Percentiles rank a stretch among this genome's conserved stretches.
phyloP scores from a whole-genome alignment of 2,797 vertebrate genomes.

The Amphiprion clarkii region DNA sequence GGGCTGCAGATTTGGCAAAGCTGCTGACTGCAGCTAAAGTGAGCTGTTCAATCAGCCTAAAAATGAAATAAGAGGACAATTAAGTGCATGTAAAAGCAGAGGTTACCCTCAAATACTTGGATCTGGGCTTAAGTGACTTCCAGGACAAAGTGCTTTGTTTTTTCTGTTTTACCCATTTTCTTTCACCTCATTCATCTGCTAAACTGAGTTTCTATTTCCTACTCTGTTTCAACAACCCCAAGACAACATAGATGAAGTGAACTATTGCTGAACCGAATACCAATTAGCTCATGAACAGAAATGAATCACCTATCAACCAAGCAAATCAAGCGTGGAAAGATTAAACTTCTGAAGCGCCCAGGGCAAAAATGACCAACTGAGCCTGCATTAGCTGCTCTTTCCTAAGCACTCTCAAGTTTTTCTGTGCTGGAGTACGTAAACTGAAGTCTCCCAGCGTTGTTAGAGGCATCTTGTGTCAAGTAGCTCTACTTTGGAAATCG shows the following conservation, averaged over 20 bases:
- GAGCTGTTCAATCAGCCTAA: constrained; percentile 20
- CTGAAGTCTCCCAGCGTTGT: neutral
- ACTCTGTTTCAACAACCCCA: neutral
- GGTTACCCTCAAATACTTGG: too few relatives aligned
- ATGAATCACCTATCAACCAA: constrained; percentile 23
- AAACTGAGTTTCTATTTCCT: constrained; percentile 6
- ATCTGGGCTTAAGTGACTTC: neutral
- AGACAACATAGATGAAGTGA: constrained; percentile 1
- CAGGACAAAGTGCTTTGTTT: neutral
- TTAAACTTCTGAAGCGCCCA: constrained; percentile 19
- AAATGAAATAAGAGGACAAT: neutral
- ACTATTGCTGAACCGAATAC: constrained; percentile 20
- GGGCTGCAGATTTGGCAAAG: constrained; percentile 6
- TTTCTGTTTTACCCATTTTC: neutral
- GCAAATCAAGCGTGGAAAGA: constrained; percentile 17
- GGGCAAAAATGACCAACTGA: neutral
- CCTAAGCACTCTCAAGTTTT: neutral
- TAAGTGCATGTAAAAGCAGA: too few relatives aligned
- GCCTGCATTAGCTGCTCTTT: neutral
- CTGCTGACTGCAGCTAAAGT: constrained; percentile 11
- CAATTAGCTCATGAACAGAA: constrained; percentile 26
- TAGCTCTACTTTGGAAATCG: too few relatives aligned
- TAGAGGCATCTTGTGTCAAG: too few relatives aligned
- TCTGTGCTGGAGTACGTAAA: neutral
- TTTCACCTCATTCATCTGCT: neutral